These are phyloP conservation scores for Laothoe populi DNA, from an alignment of 2,888 invertebrate genomes.

Conservation along the genomic window DNA sequence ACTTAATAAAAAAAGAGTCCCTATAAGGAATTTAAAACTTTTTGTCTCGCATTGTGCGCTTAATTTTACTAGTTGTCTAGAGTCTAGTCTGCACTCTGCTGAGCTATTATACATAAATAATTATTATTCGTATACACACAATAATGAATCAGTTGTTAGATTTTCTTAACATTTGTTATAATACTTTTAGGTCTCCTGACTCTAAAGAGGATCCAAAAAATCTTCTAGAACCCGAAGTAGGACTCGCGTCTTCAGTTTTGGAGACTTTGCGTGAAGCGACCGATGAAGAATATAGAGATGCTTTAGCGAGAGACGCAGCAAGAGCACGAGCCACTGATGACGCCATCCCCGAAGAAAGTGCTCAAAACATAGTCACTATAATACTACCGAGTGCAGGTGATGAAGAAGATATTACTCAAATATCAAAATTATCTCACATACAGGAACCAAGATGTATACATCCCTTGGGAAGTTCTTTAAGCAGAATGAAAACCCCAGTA, in stretches of 20 bases:
- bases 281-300: constrained; percentile 72
- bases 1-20: too few species aligned
- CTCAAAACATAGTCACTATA: constrained; percentile 59
- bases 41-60: too few species aligned
- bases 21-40: too few species aligned
- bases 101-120: neutral
- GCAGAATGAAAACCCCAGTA: constrained; percentile 34
- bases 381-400: constrained; percentile 51
- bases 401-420: constrained; percentile 43
- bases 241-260: constrained; percentile 71
- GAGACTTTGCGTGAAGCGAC: constrained; percentile 72
- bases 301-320: constrained; percentile 69
- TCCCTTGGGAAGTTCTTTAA: constrained; percentile 44
- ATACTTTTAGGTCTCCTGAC: constrained; percentile 49
- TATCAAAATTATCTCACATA: constrained; percentile 58
- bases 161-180: neutral
- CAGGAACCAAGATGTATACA: constrained; percentile 58
- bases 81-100: too few species aligned
- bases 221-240: constrained; percentile 73
- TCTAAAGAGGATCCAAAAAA: constrained; percentile 62
- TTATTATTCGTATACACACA: too few species aligned
- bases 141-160: neutral
- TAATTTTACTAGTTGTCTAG: too few species aligned
- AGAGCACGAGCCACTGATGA: constrained; percentile 52
- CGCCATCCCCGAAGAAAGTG: constrained; percentile 49